phyloP scores from a whole-genome alignment of 30 jellyfish, hydroid and myxozoan species.

The Cassiopea andromeda region DNA sequence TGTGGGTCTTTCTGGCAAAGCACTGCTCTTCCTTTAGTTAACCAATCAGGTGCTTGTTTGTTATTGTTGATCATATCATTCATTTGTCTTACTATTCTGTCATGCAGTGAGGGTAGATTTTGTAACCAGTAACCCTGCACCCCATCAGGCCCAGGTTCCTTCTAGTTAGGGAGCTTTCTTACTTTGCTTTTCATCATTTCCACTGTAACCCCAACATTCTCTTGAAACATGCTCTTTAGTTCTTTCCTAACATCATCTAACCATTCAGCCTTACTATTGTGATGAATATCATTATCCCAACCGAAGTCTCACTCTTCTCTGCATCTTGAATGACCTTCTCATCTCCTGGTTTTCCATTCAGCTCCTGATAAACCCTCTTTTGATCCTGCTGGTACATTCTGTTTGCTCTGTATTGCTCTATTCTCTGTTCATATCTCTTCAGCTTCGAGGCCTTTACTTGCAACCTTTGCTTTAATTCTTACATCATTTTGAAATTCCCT shows the following conservation, averaged over 20 bases:
- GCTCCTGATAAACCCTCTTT: slow-evolving; percentile 1
- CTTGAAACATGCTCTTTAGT: background rate
- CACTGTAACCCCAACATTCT: background rate
- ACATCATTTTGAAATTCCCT: background rate
- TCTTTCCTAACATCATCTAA: background rate
- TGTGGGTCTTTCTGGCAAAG: slow-evolving; percentile 33
- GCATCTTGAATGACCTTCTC: background rate
- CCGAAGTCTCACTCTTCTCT: slow-evolving; percentile 26
- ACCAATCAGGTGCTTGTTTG: background rate
- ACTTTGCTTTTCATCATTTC: background rate
- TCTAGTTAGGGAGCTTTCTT: slow-evolving; percentile 30
- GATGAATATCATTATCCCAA: slow-evolving; percentile 9
- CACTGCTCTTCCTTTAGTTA: slow-evolving; percentile 44
- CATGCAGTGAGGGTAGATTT: slow-evolving; percentile 9
- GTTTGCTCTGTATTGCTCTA: slow-evolving; percentile 1
- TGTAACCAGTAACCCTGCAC: slow-evolving; percentile 36
- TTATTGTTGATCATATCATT: background rate
- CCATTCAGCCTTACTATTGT: slow-evolving; percentile 20
- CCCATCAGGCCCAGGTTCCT: slow-evolving; percentile 47
- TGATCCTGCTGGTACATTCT: background rate
- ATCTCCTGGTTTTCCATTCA: background rate
- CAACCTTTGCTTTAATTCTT: slow-evolving; percentile 3
- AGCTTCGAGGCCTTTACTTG: slow-evolving; percentile 4
- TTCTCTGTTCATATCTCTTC: slow-evolving; percentile 18
- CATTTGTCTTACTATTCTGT: slow-evolving; percentile 8